These are phyloP conservation scores for Kryptolebias marmoratus DNA, from an alignment of 2,113 vertebrate species.

Conservation along the genomic window DNA sequence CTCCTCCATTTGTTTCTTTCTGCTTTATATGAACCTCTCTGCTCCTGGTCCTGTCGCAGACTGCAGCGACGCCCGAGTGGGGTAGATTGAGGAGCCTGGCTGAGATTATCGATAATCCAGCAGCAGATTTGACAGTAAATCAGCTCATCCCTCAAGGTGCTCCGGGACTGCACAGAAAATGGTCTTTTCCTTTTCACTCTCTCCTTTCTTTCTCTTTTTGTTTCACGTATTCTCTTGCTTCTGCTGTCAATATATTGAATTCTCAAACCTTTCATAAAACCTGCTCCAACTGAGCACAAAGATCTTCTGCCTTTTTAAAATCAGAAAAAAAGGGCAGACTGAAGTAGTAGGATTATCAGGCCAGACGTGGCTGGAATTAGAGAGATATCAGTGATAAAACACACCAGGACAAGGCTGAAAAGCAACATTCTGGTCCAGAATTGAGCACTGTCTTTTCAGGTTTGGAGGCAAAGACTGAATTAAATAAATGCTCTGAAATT, in stretches of 20 bases:
- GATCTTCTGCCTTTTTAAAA: neutral
- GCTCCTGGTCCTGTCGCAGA: conserved; percentile 29
- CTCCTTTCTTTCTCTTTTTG: conserved; percentile 18
- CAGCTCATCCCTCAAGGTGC: conserved; percentile 67
- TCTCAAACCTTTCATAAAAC: neutral
- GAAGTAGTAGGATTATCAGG: neutral
- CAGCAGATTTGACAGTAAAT: conserved; percentile 71
- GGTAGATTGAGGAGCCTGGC: conserved; percentile 53
- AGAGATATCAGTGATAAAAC: too few relatives aligned
- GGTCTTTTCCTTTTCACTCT: conserved; percentile 35
- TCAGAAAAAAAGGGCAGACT: neutral
- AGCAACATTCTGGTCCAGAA: too few relatives aligned
- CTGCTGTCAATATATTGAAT: neutral
- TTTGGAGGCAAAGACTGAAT: too few relatives aligned
- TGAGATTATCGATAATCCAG: conserved; percentile 76
- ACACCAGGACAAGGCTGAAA: too few relatives aligned
- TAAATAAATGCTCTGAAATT: too few relatives aligned
- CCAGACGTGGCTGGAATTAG: too few relatives aligned
- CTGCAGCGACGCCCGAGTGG: conserved; percentile 7
- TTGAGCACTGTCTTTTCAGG: too few relatives aligned
- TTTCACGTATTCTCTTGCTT: conserved; percentile 1
- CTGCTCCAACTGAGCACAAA: neutral
- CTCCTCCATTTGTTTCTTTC: conserved; percentile 23
- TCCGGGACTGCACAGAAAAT: conserved; percentile 52
- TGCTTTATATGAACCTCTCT: conserved; percentile 32